phyloP scores from a whole-genome alignment of 2,113 vertebrate genomes.

The Saguinus imperator region DNA sequence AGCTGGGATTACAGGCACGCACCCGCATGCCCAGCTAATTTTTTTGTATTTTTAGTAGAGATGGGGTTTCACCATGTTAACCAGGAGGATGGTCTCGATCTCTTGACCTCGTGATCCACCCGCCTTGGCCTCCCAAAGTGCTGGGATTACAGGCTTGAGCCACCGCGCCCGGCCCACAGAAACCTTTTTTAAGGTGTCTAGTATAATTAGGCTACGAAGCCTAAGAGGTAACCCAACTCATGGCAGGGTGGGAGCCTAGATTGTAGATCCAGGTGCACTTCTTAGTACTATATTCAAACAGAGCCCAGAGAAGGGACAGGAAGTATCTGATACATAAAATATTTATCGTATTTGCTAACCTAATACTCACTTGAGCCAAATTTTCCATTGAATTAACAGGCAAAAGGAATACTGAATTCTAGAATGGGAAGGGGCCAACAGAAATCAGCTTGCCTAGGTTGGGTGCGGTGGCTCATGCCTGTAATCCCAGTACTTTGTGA shows the following conservation, averaged over 20 bases:
- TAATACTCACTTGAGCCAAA: not conserved
- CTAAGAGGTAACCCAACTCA: not conserved
- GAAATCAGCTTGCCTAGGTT: not conserved
- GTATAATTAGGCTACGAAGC: not conserved
- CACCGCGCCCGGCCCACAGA: not conserved
- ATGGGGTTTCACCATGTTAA: too few species aligned
- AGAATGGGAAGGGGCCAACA: not conserved
- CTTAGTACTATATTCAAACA: not conserved
- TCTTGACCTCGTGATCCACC: too few species aligned
- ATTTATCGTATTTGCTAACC: not conserved
- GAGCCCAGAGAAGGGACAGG: not conserved
- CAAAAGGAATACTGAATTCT: conserved; percentile 14
- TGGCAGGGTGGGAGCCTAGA: not conserved
- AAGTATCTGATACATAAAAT: not conserved
- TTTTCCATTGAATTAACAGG: not conserved
- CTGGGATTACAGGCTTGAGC: too few species aligned
- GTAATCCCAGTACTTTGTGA: too few species aligned
- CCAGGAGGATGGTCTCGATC: too few species aligned
- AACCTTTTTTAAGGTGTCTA: not conserved
- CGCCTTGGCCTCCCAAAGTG: too few species aligned
- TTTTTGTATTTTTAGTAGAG: too few species aligned
- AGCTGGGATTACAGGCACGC: too few species aligned
- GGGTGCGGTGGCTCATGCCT: too few species aligned
- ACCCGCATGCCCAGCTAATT: too few species aligned
- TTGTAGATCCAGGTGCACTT: not conserved